phyloP scores from a whole-genome alignment of 2,797 vertebrate genomes.

The Dendrocincla fuliginosa region DNA sequence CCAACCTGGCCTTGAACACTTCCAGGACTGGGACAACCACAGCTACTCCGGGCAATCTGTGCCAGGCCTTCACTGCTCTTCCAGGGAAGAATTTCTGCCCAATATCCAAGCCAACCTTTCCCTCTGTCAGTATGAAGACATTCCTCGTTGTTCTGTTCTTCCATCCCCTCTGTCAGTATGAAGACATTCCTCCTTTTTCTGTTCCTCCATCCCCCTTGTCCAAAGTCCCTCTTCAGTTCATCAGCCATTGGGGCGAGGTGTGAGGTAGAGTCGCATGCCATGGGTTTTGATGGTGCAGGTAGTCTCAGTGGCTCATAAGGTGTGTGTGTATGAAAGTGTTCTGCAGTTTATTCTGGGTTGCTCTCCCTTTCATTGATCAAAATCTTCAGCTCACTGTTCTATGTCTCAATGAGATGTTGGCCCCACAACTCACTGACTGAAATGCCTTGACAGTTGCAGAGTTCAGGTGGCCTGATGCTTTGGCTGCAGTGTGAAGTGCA shows the following conservation, averaged over 20 bases:
- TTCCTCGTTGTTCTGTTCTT: background rate
- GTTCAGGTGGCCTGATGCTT: background rate
- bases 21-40: background rate
- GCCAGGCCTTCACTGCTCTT: background rate
- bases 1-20: background rate
- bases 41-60: no score
- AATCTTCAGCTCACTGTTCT: background rate
- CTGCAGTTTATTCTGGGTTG: background rate
- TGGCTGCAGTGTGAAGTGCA: background rate
- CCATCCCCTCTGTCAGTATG: background rate
- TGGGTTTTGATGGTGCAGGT: background rate
- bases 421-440: rapidly evolving
- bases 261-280: rapidly evolving
- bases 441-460: background rate
- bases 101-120: background rate
- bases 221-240: background rate
- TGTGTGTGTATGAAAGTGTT: background rate
- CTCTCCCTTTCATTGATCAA: background rate
- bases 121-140: background rate
- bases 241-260: background rate
- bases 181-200: background rate
- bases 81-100: background rate
- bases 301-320: background rate
- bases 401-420: background rate
- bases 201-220: background rate